These are phyloP conservation scores for Ctena decussata DNA, from an alignment of 2,888 invertebrate genomes.

Conservation along the genomic window DNA sequence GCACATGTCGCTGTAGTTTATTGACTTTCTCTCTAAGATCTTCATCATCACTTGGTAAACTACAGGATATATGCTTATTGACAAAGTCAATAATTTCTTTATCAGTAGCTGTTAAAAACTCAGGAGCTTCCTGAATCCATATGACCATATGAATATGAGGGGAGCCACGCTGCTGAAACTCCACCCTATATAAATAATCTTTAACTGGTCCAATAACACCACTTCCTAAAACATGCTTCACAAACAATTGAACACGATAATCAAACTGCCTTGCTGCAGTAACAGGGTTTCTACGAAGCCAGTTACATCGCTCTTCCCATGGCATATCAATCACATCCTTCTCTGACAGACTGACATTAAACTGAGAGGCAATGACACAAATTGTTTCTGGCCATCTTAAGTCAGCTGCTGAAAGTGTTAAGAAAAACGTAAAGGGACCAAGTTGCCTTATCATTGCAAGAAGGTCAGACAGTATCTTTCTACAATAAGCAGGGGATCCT, in stretches of 20 bases:
- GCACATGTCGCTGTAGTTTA: conserved; percentile 10
- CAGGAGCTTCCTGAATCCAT: conserved; percentile 40
- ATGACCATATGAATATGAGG: conserved; percentile 10
- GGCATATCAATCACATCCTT: conserved; percentile 43
- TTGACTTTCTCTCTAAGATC: neutral
- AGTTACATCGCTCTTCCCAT: conserved; percentile 43
- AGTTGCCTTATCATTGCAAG: conserved; percentile 36
- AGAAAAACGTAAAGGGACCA: conserved; percentile 49
- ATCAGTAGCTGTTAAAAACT: conserved; percentile 6
- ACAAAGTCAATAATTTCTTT: conserved; percentile 35
- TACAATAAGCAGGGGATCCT: conserved; percentile 48
- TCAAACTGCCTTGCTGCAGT: conserved; percentile 58
- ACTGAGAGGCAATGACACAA: conserved; percentile 31
- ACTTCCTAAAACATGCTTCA: conserved; percentile 16
- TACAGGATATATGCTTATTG: conserved; percentile 34
- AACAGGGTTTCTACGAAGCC: conserved; percentile 55
- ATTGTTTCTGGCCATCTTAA: conserved; percentile 47
- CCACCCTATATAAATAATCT: conserved; percentile 27
- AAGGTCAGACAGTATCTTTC: conserved; percentile 35
- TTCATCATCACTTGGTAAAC: conserved; percentile 25
- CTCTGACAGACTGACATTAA: conserved; percentile 16
- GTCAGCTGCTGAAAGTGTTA: conserved; percentile 47
- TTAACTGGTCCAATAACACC: conserved; percentile 21
- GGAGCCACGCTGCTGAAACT: conserved; percentile 40
- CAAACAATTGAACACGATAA: conserved; percentile 43